Evolutionary conservation across 2,888 invertebrate species (phyloP).

Genomic region (Dorcus hopei): DNA sequence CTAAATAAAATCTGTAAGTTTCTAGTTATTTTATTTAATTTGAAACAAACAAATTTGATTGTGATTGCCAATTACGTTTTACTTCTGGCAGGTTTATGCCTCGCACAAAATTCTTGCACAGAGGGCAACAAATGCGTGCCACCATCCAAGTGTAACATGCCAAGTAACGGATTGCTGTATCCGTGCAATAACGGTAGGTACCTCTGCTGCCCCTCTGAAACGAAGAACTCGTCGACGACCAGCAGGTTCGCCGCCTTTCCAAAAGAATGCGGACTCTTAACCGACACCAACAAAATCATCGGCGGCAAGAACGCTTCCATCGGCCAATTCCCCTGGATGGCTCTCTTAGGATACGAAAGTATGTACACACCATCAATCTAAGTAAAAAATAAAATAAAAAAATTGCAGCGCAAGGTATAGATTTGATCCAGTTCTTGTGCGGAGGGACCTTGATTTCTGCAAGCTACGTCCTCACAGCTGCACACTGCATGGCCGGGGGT

Average conservation of each 20-base stretch:
- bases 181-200: constrained; percentile 14
- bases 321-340: constrained; percentile 61
- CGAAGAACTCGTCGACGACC: constrained; percentile 4
- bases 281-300: constrained; percentile 41
- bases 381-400: too few relatives aligned
- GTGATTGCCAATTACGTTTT: too few relatives aligned
- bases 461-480: constrained; percentile 36
- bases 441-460: constrained; percentile 37
- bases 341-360: constrained; percentile 48
- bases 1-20: too few relatives aligned
- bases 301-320: constrained; percentile 51
- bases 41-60: too few relatives aligned
- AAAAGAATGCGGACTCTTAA: constrained; percentile 24
- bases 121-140: neutral
- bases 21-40: too few relatives aligned
- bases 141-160: neutral
- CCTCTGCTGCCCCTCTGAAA: constrained; percentile 14
- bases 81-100: neutral
- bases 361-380: neutral
- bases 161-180: neutral
- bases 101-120: neutral
- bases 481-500: constrained; percentile 34
- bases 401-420: constrained; percentile 16
- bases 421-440: constrained; percentile 34
- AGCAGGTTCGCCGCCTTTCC: constrained; percentile 17